These are phyloP conservation scores for Lasioglossum albipes DNA, from an alignment of 1,140 invertebrate species.

Conservation along the genomic window DNA sequence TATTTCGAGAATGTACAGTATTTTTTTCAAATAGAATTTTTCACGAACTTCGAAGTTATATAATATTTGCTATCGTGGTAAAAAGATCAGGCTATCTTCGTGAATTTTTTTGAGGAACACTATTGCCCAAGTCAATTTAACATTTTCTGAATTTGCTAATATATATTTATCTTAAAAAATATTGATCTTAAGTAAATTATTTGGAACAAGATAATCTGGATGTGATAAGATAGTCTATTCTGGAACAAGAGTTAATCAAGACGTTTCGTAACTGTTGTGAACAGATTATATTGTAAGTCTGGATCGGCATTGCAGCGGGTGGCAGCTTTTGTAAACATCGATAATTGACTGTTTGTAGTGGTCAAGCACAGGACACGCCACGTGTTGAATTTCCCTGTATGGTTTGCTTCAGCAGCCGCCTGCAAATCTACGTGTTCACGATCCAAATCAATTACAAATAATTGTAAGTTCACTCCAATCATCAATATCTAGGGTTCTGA, in stretches of 20 bases:
- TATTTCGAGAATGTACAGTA: no score
- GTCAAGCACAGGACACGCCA: conserved; percentile 26
- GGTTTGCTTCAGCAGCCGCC: conserved; percentile 16
- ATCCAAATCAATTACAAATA: not conserved
- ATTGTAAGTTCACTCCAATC: not conserved
- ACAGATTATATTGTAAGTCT: not conserved
- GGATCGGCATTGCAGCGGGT: not conserved
- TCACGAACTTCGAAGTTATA: no score
- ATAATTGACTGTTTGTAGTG: conserved; percentile 45
- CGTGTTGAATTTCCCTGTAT: conserved; percentile 49
- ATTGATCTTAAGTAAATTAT: no score
- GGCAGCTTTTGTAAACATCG: conserved; percentile 34
- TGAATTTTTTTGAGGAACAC: no score
- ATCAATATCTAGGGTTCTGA: not conserved
- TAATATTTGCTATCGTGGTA: no score
- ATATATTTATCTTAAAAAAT: no score
- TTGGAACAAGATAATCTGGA: no score
- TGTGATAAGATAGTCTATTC: no score
- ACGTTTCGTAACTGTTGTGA: not conserved
- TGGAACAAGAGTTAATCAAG: not conserved
- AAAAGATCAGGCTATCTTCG: no score
- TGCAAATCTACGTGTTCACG: conserved; percentile 17
- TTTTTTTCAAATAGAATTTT: no score
- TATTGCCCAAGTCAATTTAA: no score
- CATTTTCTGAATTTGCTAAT: no score